These are phyloP conservation scores for Babyrousa celebensis DNA, from an alignment of 2,797 vertebrate genomes.

Conservation along the genomic window DNA sequence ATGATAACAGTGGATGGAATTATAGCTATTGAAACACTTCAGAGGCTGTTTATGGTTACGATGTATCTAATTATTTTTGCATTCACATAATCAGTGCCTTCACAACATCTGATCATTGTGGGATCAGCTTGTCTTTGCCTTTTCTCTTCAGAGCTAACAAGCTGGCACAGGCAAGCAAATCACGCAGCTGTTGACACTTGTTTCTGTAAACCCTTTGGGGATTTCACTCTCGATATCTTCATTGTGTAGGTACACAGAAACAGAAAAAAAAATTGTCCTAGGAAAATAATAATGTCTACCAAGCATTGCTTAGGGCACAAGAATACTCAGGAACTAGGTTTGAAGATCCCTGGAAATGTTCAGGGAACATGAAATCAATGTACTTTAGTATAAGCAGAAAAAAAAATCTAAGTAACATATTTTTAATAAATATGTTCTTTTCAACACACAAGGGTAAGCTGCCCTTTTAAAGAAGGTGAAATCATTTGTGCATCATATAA, in stretches of 20 bases:
- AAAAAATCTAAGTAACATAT: not conserved
- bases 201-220: conserved; percentile 43
- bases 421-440: conserved; percentile 41
- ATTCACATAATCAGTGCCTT: conserved; percentile 72
- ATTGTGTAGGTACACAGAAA: conserved; percentile 11
- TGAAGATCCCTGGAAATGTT: not conserved
- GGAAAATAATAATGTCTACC: not conserved
- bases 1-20: conserved; percentile 58
- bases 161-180: conserved; percentile 31
- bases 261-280: not conserved
- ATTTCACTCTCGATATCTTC: not conserved
- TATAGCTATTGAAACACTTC: conserved; percentile 48
- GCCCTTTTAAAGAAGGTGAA: not conserved
- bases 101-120: conserved; percentile 41
- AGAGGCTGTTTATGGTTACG: conserved; percentile 66
- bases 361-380: not conserved
- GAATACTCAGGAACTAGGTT: not conserved
- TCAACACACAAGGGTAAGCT: not conserved
- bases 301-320: not conserved
- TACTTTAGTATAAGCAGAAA: not conserved
- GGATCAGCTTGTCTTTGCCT: conserved; percentile 67
- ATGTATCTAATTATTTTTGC: conserved; percentile 68
- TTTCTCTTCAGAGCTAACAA: conserved; percentile 67
- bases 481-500: not conserved
- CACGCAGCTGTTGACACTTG: conserved; percentile 64